Evolutionary conservation across 1,140 invertebrate genomes (phyloP).

Genomic region (Solenopsis fugax): DNA sequence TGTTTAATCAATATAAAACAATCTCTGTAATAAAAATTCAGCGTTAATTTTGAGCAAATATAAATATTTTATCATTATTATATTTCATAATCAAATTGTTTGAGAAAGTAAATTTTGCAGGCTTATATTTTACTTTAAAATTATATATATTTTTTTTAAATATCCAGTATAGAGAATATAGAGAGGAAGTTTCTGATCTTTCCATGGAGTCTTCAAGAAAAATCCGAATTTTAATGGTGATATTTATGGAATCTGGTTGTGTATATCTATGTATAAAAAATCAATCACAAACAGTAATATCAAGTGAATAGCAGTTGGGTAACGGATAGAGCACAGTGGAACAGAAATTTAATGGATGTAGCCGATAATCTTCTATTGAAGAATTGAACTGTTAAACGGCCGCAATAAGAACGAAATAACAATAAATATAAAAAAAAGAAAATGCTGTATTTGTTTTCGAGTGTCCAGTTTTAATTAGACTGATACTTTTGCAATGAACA

Average conservation of each 20-base stretch:
- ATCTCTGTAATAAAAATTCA: constrained; percentile 18
- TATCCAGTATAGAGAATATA: background rate
- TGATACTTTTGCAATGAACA: background rate
- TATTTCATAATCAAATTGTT: background rate
- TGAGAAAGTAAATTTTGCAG: background rate
- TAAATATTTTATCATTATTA: background rate
- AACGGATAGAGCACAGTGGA: background rate
- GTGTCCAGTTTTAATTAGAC: no score
- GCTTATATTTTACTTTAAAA: background rate
- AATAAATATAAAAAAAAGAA: background rate
- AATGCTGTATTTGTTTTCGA: background rate
- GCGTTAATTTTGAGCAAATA: background rate
- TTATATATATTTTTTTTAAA: background rate
- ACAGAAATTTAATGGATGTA: background rate
- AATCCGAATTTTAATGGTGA: background rate
- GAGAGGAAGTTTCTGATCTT: background rate
- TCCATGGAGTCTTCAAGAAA: background rate
- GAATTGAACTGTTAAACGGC: background rate
- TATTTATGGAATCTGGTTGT: background rate
- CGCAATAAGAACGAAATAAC: background rate
- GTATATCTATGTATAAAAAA: background rate
- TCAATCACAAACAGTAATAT: background rate
- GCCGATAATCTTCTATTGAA: background rate
- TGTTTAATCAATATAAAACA: constrained; percentile 5
- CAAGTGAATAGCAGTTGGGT: background rate